phyloP scores from a whole-genome alignment of 2,888 invertebrate species.

The Agrilus biguttatus region DNA sequence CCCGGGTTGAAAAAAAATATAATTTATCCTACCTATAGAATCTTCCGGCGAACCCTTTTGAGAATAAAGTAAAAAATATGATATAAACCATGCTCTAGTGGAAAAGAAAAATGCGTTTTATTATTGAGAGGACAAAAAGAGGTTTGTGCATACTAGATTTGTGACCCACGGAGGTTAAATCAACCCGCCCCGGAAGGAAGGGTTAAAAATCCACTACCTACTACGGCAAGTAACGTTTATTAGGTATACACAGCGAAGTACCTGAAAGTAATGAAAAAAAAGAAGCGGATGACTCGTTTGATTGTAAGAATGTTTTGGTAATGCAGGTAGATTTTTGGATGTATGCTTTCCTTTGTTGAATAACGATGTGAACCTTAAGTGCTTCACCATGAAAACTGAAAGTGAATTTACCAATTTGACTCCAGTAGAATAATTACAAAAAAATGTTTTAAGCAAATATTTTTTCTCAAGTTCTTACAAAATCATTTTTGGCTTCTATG shows the following conservation, averaged over 20 bases:
- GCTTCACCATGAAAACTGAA: no score
- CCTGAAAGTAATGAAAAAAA: no score
- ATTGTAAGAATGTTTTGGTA: no score
- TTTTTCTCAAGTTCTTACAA: no score
- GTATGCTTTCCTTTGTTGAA: no score
- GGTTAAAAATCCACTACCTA: slow-evolving; percentile 7
- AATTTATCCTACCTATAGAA: slow-evolving; percentile 24
- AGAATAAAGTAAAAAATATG: slow-evolving; percentile 28
- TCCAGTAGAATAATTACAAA: no score
- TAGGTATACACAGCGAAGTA: neutral
- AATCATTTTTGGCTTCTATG: no score
- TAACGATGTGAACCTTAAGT: no score
- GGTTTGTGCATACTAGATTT: slow-evolving; percentile 25
- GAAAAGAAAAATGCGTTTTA: slow-evolving; percentile 35
- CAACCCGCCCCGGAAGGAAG: slow-evolving; percentile 17
- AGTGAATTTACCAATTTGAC: no score
- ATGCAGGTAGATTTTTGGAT: no score
- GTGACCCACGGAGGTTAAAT: slow-evolving; percentile 15
- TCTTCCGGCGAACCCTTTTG: slow-evolving; percentile 22
- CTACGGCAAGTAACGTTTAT: neutral
- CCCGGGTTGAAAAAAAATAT: slow-evolving; percentile 16
- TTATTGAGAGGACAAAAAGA: slow-evolving; percentile 30
- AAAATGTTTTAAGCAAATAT: no score
- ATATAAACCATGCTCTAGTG: slow-evolving; percentile 36
- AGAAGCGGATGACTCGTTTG: no score